Base-by-base conservation (phyloP, 1,140 invertebrate species). In the Camponotus pennsylvanicus region DNA sequence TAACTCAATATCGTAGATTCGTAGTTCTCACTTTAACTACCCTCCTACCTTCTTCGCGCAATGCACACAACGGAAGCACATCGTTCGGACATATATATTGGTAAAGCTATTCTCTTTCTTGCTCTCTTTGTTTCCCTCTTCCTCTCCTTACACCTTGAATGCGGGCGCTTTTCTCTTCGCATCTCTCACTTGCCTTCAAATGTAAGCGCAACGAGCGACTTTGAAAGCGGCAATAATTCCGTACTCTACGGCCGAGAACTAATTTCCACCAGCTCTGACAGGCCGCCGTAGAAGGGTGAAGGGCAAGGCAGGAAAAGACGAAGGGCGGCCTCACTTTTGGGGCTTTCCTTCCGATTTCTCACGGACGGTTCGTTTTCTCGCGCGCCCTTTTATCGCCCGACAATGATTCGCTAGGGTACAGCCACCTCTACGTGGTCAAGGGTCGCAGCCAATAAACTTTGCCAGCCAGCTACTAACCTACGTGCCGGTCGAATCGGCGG, bases 1-100 rank as follows among this genome's bases (percentile, higher is more conserved):
- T 91, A 94, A 94, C 93, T 94, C 92, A 93, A 94, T 94, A 94
- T 94, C 92, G 93, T 92, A 92, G 88, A 92, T 92, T 93, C 88
- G 90, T 89, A 91, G 90, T 90, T 27, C 90, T 89, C 90, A 85
- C 80, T 91, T 91, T 91, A 91, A 91, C 90, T 91, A 91, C 90
- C 77, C 87, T 80, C 79, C 32, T 78, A 82, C 67, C 67, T 11
- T 69, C 78, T 57, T 70, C 59, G 85, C 61, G 63, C 63, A 52
- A 86, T 75, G 71, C 77, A 90, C 83, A 73, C 15, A 52, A 52
- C 91, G 61, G 63, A 37, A 84, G 34, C 85, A 70, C 63, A 70
- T 52, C 69, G 63, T 45, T n/a, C 67, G 0, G 49, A 21, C 45
- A 75, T 69, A 59, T 59, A 59, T 40, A 73, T 59, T 34, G 78